Evolutionary conservation across 2,797 vertebrate species (phyloP), one percentile per base, ranked within the genome.

Genomic region (Peromyscus attwateri): DNA sequence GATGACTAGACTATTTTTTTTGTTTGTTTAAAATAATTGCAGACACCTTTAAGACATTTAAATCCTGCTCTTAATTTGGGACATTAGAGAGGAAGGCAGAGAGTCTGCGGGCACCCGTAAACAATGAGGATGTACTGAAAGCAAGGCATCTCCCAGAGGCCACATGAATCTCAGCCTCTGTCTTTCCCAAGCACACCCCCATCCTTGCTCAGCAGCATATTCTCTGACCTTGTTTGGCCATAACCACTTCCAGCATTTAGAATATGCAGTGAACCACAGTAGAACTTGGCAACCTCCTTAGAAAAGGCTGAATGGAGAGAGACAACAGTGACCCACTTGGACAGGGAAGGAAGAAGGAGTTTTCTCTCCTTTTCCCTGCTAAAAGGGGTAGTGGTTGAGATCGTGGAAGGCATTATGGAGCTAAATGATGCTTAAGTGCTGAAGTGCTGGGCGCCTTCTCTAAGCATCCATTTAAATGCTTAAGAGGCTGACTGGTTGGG

Each of bases 51-150:
- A 91, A 94, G 85, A 79, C 2, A 7, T 77, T 94, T 90, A 70
- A 87, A 92, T 71, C n/a, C 29, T 29, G 14, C 25, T 93, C 8
- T 97, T 92, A 89, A 91, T 92, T 96, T 97, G 93, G 90, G 92
- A 92, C 40, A 40, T 87, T 73, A 68, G 70, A 71, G 85, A 25
- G 87, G 82, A 71, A 57, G 43, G 21, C 73, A 23, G 46, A 52
- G 76, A 40, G 64, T 77, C 23, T 89, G 27, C 1, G 52, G 62
- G 23, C 14, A 46, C 43, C 37, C n/a, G 5, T 52, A 40, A 94
- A 77, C 34, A 92, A 0, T 49, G 85, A 89, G 70, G 71, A 62
- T 46, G 27, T 2, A 6, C 71, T 27, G 46, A 68, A 52, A 1
- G 27, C 11, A 57, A 43, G 14, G 87, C 66, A 3, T 57, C 55